Percentiles rank a stretch among this genome's conserved stretches.
Evolutionary conservation across 2,113 vertebrate species (phyloP).

Genomic region (Phylloscopus trochilus): DNA sequence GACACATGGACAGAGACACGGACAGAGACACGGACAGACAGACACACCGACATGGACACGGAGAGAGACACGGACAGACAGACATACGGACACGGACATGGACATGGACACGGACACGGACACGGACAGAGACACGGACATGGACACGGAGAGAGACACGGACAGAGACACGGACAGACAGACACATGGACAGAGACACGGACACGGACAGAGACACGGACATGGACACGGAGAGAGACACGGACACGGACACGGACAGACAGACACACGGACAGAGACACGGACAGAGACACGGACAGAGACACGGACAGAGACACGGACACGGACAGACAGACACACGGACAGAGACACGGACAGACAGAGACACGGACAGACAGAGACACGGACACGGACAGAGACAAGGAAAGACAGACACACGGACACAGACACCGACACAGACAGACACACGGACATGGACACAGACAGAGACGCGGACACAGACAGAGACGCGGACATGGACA

Average conservation of each 20-base stretch:
- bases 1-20: neutral
- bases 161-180: rapidly evolving
- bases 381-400: neutral
- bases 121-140: rapidly evolving
- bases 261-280: too few relatives aligned
- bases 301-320: too few relatives aligned
- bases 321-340: too few relatives aligned
- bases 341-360: too few relatives aligned
- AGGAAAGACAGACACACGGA: neutral
- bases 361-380: neutral
- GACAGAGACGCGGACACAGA: rapidly evolving
- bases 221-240: neutral
- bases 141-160: rapidly evolving
- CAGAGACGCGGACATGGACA: rapidly evolving
- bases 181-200: neutral
- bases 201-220: neutral
- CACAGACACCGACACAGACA: too few relatives aligned
- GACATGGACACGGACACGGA: neutral
- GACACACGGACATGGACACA: neutral
- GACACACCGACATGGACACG: neutral
- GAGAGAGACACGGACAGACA: neutral
- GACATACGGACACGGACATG: neutral
- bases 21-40: rapidly evolving
- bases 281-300: too few relatives aligned
- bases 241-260: rapidly evolving